phyloP scores from a whole-genome alignment of 2,888 invertebrate genomes.

The Pardosa pseudoannulata region DNA sequence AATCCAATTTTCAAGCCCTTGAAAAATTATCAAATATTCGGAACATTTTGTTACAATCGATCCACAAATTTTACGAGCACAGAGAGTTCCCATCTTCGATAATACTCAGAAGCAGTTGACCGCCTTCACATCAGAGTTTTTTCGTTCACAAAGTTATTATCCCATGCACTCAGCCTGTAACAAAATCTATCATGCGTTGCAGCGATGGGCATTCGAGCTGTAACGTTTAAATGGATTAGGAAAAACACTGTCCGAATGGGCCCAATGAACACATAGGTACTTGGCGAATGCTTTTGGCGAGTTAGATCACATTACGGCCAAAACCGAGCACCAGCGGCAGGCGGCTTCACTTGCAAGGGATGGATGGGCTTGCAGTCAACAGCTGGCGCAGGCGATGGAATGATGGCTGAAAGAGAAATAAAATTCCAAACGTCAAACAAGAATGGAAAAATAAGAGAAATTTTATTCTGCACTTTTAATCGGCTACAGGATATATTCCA shows the following conservation, averaged over 20 bases:
- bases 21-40: no score
- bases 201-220: background rate
- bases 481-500: no score
- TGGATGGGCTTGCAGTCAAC: slow-evolving; percentile 62
- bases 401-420: slow-evolving; percentile 39
- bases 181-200: background rate
- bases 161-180: background rate
- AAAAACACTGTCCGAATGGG: background rate
- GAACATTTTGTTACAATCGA: no score
- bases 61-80: no score
- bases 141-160: no score
- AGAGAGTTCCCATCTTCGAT: no score
- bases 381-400: slow-evolving; percentile 34
- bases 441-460: background rate
- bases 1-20: no score
- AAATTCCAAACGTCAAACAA: background rate
- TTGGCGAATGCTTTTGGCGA: background rate
- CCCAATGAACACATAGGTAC: background rate
- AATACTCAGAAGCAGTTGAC: no score
- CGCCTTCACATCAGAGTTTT: no score
- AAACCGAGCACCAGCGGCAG: slow-evolving; percentile 34
- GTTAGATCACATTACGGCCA: slow-evolving; percentile 32
- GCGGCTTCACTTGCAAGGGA: slow-evolving; percentile 53
- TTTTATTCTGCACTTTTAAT: no score
- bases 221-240: background rate